Conservation (phyloP, 2,888 invertebrate genomes). For the Melieria picta region DNA sequence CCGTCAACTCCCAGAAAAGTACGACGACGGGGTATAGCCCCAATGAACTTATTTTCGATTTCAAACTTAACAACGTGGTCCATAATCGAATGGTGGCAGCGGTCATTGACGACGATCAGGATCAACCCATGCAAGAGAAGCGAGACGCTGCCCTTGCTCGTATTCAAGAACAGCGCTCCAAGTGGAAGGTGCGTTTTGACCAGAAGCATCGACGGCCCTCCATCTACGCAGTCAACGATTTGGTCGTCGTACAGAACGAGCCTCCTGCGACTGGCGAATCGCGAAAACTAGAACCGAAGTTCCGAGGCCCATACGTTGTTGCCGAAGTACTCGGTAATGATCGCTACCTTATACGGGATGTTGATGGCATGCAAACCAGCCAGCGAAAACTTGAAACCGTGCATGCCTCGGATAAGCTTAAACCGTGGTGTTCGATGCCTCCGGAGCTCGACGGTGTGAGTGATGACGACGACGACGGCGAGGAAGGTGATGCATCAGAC, state of each 20-base stretch:
- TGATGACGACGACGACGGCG: background rate
- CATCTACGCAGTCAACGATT: constrained; percentile 8
- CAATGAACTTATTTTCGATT: constrained; percentile 35
- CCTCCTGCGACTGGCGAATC: constrained; percentile 22
- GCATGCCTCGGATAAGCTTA: background rate
- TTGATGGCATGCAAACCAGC: background rate
- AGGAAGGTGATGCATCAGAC: background rate
- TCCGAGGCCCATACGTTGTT: constrained; percentile 23
- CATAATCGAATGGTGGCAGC: constrained; percentile 8
- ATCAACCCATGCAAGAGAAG: background rate
- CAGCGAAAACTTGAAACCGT: background rate
- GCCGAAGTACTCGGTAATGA: constrained; percentile 21
- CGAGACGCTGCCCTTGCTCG: background rate
- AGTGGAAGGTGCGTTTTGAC: constrained; percentile 22
- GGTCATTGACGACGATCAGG: background rate
- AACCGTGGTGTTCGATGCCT: constrained; percentile 6
- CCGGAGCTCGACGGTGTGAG: background rate
- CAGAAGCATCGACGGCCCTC: constrained; percentile 15
- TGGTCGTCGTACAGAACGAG: constrained; percentile 25
- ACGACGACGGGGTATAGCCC: constrained; percentile 31
- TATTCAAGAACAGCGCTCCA: background rate
- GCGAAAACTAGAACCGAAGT: constrained; percentile 23
- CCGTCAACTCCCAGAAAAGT: constrained; percentile 37
- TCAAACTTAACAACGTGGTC: constrained; percentile 18
- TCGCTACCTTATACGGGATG: constrained; percentile 2